These are phyloP conservation scores for Chrysotoxum bicinctum DNA, from an alignment of 2,888 invertebrate genomes.

Conservation along the genomic window DNA sequence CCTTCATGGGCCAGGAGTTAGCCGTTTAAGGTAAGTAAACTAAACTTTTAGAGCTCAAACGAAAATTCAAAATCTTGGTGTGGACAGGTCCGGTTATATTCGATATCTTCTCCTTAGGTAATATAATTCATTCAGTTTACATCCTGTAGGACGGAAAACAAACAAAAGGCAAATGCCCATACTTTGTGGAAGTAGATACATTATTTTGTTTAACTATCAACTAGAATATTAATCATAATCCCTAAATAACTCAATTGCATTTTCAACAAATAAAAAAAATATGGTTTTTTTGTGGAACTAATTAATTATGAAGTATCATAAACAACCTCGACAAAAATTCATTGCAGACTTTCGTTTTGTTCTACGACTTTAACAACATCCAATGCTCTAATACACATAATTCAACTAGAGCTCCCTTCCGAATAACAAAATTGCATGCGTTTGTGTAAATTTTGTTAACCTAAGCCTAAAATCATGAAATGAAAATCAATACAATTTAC, in stretches of 20 bases:
- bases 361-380: not conserved
- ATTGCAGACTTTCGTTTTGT: not conserved
- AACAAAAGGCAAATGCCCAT: too few relatives aligned
- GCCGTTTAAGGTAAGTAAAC: too few relatives aligned
- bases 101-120: too few relatives aligned
- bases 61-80: too few relatives aligned
- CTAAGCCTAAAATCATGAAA: not conserved
- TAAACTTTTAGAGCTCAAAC: too few relatives aligned
- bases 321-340: not conserved
- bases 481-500: slow-evolving; percentile 50
- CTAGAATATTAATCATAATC: not conserved
- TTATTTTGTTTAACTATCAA: not conserved
- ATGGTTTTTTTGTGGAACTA: not conserved
- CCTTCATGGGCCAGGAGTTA: too few relatives aligned
- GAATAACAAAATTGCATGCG: not conserved
- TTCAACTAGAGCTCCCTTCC: not conserved
- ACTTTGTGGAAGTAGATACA: not conserved
- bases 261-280: not conserved
- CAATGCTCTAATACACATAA: not conserved
- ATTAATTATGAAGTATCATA: not conserved
- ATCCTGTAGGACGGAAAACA: too few relatives aligned
- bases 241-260: not conserved
- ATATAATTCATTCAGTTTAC: too few relatives aligned
- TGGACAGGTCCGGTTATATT: too few relatives aligned
- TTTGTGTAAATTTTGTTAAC: not conserved